These are phyloP conservation scores for Microctonus aethiopoides DNA, from an alignment of 2,888 invertebrate species.

Conservation along the genomic window DNA sequence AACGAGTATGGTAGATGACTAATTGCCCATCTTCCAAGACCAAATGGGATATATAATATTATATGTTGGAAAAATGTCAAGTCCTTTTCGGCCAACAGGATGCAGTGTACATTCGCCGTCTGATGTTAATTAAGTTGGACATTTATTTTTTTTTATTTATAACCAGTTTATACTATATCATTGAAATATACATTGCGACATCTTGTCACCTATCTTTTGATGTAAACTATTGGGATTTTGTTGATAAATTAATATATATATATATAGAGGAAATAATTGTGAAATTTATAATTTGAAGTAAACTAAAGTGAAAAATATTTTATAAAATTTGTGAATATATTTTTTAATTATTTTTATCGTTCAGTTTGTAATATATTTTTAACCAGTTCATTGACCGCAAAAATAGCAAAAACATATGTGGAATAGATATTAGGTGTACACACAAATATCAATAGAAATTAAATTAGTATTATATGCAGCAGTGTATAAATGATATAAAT, in stretches of 20 bases:
- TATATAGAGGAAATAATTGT: neutral
- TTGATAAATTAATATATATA: too few relatives aligned
- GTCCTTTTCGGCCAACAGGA: neutral
- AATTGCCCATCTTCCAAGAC: constrained; percentile 20
- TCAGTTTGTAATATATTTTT: constrained; percentile 31
- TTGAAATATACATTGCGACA: neutral
- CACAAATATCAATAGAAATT: too few relatives aligned
- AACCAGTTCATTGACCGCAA: constrained; percentile 33
- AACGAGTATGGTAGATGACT: constrained; percentile 16
- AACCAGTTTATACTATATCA: neutral
- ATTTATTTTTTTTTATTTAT: neutral
- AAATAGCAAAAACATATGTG: too few relatives aligned
- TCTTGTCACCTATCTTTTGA: neutral
- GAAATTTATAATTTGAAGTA: neutral
- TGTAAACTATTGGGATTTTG: too few relatives aligned
- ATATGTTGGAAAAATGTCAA: constrained; percentile 5
- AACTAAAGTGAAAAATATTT: neutral
- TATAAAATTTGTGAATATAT: neutral
- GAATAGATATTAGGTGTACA: constrained; percentile 5
- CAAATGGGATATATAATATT: constrained; percentile 10
- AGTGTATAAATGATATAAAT: too few relatives aligned
- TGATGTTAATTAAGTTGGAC: constrained; percentile 9
- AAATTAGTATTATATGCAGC: too few relatives aligned
- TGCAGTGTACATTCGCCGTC: neutral
- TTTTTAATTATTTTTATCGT: neutral